phyloP scores from a whole-genome alignment of 2,113 vertebrate genomes.

The Cervus canadensis region DNA sequence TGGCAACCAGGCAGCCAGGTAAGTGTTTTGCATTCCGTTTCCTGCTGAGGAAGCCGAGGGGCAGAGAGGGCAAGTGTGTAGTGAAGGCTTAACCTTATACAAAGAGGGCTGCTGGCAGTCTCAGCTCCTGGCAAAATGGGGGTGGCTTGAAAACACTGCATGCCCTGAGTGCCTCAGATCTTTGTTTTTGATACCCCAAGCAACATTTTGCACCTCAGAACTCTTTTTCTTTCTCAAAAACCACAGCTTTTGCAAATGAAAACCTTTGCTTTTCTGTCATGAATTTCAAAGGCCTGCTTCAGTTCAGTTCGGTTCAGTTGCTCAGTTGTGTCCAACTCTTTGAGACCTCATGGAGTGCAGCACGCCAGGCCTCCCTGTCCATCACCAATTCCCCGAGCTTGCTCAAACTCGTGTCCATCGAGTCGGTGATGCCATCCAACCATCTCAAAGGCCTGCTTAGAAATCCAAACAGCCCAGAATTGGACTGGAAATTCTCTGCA shows the following conservation, averaged over 20 bases:
- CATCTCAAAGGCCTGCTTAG: slow-evolving; percentile 19
- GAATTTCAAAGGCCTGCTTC: slow-evolving; percentile 10
- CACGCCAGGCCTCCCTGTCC: not conserved
- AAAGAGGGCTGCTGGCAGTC: not conserved
- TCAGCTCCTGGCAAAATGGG: not conserved
- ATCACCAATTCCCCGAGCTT: not conserved
- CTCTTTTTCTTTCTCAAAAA: not conserved
- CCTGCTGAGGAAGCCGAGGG: not conserved
- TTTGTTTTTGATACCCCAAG: not conserved
- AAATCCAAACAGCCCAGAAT: not conserved
- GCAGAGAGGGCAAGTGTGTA: not conserved
- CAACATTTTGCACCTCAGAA: not conserved
- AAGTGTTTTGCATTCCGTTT: not conserved
- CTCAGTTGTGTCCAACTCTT: not conserved
- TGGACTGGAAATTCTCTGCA: not conserved
- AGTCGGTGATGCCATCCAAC: not conserved
- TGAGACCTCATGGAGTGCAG: not conserved
- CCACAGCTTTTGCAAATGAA: not conserved
- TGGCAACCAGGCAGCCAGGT: not conserved
- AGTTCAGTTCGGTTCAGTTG: not conserved
- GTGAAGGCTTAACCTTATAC: not conserved
- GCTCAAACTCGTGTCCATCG: accelerated
- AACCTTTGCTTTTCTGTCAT: not conserved
- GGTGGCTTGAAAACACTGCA: not conserved
- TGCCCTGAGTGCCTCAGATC: not conserved